A percentile compares a stretch with the other conserved stretches of the same genome.
phyloP scores from a whole-genome alignment of 2,888 invertebrate species.

The Scaptomyza caliginosa region DNA sequence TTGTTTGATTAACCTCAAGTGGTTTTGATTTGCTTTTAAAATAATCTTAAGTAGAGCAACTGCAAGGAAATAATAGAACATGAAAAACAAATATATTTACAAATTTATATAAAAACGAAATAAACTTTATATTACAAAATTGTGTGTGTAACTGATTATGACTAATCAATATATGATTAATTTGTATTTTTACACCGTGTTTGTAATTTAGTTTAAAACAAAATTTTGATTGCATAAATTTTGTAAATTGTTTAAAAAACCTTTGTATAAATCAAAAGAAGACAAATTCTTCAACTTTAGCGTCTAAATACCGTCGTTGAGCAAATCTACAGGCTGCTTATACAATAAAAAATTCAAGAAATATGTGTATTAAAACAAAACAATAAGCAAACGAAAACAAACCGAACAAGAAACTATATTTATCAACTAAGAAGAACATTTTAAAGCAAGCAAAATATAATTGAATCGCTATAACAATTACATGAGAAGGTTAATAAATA shows the following conservation, averaged over 20 bases:
- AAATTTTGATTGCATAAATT: conserved; percentile 39
- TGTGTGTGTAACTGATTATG: conserved; percentile 31
- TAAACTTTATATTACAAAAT: conserved; percentile 16
- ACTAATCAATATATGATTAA: conserved; percentile 43
- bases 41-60: conserved; percentile 75
- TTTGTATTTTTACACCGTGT: conserved; percentile 69
- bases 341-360: conserved; percentile 62
- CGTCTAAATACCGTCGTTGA: conserved; percentile 72
- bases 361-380: conserved; percentile 44
- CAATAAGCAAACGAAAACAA: conserved; percentile 26
- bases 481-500: conserved; percentile 29
- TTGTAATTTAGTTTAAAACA: conserved; percentile 43
- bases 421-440: conserved; percentile 54
- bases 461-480: conserved; percentile 25
- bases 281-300: conserved; percentile 60
- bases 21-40: conserved; percentile 69
- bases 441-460: conserved; percentile 25
- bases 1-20: conserved; percentile 26
- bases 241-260: conserved; percentile 57
- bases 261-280: conserved; percentile 59
- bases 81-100: conserved; percentile 39
- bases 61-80: conserved; percentile 52
- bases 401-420: conserved; percentile 42
- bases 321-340: conserved; percentile 75
- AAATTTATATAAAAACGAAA: conserved; percentile 29